These are phyloP conservation scores for Scaptomyza hsui DNA, from an alignment of 1,140 invertebrate species.

Conservation along the genomic window DNA sequence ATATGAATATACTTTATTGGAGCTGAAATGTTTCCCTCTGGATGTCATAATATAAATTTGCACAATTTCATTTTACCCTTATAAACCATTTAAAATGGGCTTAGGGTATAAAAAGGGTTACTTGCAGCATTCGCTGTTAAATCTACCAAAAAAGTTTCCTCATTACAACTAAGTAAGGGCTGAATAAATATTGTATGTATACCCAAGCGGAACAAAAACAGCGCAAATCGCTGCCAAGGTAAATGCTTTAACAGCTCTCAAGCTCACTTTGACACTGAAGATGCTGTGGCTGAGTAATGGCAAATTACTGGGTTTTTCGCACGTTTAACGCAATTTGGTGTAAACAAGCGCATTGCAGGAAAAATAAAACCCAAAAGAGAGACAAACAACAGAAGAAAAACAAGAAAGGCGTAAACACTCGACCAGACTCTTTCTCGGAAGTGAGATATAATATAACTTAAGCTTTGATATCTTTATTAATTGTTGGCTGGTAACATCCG, in stretches of 20 bases:
- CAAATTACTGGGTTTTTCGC: constrained; percentile 73
- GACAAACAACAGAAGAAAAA: neutral
- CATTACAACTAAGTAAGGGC: constrained; percentile 66
- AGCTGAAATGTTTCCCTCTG: too few species aligned
- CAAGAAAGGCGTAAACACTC: neutral
- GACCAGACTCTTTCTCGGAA: neutral
- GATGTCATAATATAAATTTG: too few species aligned
- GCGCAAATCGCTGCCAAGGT: constrained; percentile 37
- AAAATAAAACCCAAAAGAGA: neutral
- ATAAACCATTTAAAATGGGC: too few species aligned
- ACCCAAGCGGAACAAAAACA: constrained; percentile 6
- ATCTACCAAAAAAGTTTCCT: constrained; percentile 53
- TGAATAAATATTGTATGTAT: constrained; percentile 9
- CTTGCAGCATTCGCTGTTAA: constrained; percentile 22
- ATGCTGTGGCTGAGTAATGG: constrained; percentile 57
- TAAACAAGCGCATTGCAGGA: constrained; percentile 36
- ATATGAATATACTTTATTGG: too few species aligned
- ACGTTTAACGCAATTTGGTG: constrained; percentile 76
- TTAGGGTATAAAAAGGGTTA: constrained; percentile 54
- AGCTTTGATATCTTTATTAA: too few species aligned
- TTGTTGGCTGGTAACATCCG: too few species aligned
- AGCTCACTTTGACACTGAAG: constrained; percentile 1
- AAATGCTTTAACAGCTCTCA: constrained; percentile 16
- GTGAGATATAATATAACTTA: neutral
- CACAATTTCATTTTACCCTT: too few species aligned